Conservation (phyloP, 2,113 vertebrate species). For the Marcusenius ussheri region DNA sequence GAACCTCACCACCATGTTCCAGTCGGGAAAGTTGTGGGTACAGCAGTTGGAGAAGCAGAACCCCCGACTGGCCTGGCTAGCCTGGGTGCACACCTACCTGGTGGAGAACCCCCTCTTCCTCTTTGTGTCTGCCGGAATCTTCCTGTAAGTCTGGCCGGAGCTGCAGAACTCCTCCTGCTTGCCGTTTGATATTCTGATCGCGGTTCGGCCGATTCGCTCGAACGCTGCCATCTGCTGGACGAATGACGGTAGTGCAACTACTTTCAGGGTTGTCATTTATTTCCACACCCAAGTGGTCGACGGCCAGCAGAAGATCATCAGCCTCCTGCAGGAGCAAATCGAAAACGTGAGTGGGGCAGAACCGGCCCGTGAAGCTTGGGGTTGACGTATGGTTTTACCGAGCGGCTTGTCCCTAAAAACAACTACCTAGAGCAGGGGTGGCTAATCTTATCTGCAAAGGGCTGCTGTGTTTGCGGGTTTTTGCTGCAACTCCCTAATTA, state of each 20-base stretch:
- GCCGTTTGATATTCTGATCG: background rate
- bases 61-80: slow-evolving; percentile 54
- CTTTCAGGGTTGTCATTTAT: slow-evolving; percentile 68
- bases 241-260: background rate
- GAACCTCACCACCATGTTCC: slow-evolving; percentile 61
- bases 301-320: slow-evolving; percentile 65
- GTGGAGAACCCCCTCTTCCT: slow-evolving; percentile 66
- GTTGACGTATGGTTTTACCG: background rate
- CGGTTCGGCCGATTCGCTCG: background rate
- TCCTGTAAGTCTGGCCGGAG: slow-evolving; percentile 67
- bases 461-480: no score
- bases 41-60: slow-evolving; percentile 43
- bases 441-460: no score
- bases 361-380: background rate
- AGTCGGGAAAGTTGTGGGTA: slow-evolving; percentile 57
- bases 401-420: background rate
- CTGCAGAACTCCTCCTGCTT: background rate
- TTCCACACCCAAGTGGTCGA: slow-evolving; percentile 70
- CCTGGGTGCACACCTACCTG: slow-evolving; percentile 54
- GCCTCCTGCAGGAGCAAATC: slow-evolving; percentile 68
- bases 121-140: slow-evolving; percentile 48
- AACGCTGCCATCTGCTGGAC: background rate
- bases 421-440: background rate
- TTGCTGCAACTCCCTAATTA: no score
- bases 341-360: slow-evolving; percentile 59